These are phyloP conservation scores for Amphimallon solstitiale DNA, from an alignment of 2,888 invertebrate genomes.

Conservation along the genomic window DNA sequence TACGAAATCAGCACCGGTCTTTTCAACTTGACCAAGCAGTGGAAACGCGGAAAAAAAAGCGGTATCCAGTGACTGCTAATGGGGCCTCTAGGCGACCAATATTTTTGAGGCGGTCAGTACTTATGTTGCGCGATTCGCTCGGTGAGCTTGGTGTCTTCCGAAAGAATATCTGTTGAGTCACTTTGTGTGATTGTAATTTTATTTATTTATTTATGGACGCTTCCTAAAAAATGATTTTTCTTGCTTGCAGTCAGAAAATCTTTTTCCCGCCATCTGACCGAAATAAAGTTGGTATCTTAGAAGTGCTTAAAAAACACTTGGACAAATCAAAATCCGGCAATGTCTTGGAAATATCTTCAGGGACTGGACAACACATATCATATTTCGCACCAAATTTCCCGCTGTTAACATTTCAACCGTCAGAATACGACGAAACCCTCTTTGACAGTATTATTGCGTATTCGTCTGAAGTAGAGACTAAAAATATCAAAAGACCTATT, in stretches of 20 bases:
- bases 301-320: conserved; percentile 73
- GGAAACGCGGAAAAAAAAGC: too few species aligned
- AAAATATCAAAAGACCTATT: conserved; percentile 75
- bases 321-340: conserved; percentile 60
- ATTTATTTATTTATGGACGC: too few species aligned
- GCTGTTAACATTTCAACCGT: conserved; percentile 80
- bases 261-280: conserved; percentile 78
- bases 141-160: too few species aligned
- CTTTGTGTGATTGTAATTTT: too few species aligned
- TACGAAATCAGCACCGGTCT: too few species aligned
- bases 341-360: conserved; percentile 81
- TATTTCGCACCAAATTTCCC: conserved; percentile 82
- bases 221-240: conserved; percentile 27
- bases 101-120: too few species aligned
- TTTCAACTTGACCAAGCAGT: too few species aligned
- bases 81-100: too few species aligned
- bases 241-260: conserved; percentile 64
- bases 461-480: conserved; percentile 65
- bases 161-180: too few species aligned
- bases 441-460: conserved; percentile 72
- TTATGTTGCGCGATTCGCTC: too few species aligned
- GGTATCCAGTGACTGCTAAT: too few species aligned
- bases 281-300: conserved; percentile 80
- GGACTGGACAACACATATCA: conserved; percentile 84
- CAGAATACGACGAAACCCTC: conserved; percentile 74